These are phyloP conservation scores for Pseudorectes ferrugineus DNA, from an alignment of 2,113 vertebrate species.

Conservation along the genomic window DNA sequence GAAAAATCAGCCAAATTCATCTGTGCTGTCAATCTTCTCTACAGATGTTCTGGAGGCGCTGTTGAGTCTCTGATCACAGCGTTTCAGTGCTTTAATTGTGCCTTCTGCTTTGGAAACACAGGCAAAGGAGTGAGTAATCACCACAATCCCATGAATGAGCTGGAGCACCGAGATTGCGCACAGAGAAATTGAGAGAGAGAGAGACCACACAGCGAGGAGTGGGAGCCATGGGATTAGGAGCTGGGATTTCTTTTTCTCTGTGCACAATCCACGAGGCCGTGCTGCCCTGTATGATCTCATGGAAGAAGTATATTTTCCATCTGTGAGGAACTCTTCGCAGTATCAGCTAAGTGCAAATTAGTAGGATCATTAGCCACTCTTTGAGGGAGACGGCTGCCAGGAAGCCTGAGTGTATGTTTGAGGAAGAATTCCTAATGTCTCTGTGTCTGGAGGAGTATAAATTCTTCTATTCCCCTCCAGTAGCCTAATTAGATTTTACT, in stretches of 20 bases:
- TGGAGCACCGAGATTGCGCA: background rate
- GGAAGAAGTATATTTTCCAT: slow-evolving; percentile 46
- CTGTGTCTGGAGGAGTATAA: slow-evolving; percentile 34
- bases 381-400: slow-evolving; percentile 26
- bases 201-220: slow-evolving; percentile 54
- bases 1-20: background rate
- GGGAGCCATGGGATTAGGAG: background rate
- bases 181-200: background rate
- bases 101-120: background rate
- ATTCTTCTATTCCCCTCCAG: slow-evolving; percentile 57
- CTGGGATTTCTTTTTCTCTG: background rate
- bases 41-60: background rate
- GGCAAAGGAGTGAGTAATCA: background rate
- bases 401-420: slow-evolving; percentile 26
- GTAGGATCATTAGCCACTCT: slow-evolving; percentile 19
- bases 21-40: background rate
- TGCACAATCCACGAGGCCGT: background rate
- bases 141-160: slow-evolving; percentile 1
- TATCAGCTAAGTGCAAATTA: slow-evolving; percentile 50
- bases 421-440: slow-evolving; percentile 48
- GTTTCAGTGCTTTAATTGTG: background rate
- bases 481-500: slow-evolving; percentile 72
- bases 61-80: background rate
- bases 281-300: slow-evolving; percentile 19
- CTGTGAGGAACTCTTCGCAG: background rate